These are phyloP conservation scores for Caenorhabditis japonica DNA, from an alignment of 2,888 invertebrate genomes.

Conservation along the genomic window DNA sequence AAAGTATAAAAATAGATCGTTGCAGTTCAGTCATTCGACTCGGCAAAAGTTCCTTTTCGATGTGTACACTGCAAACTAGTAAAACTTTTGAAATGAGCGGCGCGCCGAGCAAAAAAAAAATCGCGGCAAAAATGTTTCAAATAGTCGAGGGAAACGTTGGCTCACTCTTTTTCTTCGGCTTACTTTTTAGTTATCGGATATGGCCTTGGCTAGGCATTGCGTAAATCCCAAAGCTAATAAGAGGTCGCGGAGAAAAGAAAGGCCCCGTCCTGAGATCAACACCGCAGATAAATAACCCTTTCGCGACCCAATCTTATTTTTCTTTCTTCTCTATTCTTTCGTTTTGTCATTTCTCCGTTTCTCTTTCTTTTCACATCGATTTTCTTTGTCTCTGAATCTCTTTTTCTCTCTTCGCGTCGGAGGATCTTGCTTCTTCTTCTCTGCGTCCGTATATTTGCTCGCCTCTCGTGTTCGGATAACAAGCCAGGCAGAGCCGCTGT, in stretches of 20 bases:
- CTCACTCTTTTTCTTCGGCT: too few species aligned
- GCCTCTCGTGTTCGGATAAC: constrained; percentile 48
- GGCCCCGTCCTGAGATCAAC: constrained; percentile 15
- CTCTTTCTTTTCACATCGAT: constrained; percentile 1
- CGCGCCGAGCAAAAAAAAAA: too few species aligned
- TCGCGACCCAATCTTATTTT: constrained; percentile 8
- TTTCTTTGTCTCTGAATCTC: constrained; percentile 15
- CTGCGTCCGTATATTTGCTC: constrained; percentile 35
- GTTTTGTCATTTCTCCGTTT: constrained; percentile 3
- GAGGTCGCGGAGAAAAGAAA: constrained; percentile 2
- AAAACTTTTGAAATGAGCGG: constrained; percentile 6
- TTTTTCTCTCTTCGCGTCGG: constrained; percentile 17
- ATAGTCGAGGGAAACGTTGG: too few species aligned
- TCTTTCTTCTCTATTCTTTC: constrained; percentile 16
- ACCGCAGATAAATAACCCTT: constrained; percentile 30
- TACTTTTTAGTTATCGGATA: neutral
- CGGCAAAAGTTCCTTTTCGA: neutral
- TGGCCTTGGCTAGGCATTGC: constrained; percentile 24
- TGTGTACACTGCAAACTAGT: constrained; percentile 15
- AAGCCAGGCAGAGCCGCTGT: constrained; percentile 20
- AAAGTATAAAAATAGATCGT: too few species aligned
- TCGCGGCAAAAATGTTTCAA: too few species aligned
- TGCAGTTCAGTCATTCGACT: too few species aligned
- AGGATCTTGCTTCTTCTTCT: constrained; percentile 5
- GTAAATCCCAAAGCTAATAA: constrained; percentile 31